A percentile compares a stretch with the other conserved stretches of the same genome.
These are phyloP conservation scores for Stomatorhinus walkeri DNA, from an alignment of 2,797 vertebrate species.

Conservation along the genomic window DNA sequence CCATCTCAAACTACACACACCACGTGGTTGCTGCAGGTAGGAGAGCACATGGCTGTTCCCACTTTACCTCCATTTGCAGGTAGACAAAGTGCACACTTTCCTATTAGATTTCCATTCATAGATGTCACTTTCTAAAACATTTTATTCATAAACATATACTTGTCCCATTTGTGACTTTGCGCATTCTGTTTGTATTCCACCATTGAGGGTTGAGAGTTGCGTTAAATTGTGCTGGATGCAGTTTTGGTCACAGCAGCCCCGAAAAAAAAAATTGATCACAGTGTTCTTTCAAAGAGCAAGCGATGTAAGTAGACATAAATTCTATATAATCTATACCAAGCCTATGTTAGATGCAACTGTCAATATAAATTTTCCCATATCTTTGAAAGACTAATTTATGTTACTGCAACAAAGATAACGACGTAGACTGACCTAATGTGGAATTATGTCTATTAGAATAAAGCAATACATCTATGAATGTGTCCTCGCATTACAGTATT, in stretches of 20 bases:
- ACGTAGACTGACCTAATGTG: not conserved
- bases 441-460: not conserved
- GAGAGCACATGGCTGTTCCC: not conserved
- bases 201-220: not conserved
- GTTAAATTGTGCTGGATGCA: not conserved
- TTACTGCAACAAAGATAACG: not conserved
- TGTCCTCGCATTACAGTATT: not conserved
- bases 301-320: not conserved
- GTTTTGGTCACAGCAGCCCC: not conserved
- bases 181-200: not conserved
- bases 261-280: not conserved
- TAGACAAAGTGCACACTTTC: not conserved
- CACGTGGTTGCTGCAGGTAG: not conserved
- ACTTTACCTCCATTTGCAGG: not conserved
- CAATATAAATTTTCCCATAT: not conserved
- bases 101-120: not conserved
- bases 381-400: not conserved
- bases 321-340: not conserved
- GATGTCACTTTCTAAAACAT: not conserved
- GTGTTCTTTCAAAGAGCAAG: not conserved
- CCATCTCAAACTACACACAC: not conserved
- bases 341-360: not conserved
- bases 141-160: not conserved
- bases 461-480: not conserved
- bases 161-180: not conserved